phyloP scores from a whole-genome alignment of 2,113 vertebrate species.

The Laticauda laticaudata region DNA sequence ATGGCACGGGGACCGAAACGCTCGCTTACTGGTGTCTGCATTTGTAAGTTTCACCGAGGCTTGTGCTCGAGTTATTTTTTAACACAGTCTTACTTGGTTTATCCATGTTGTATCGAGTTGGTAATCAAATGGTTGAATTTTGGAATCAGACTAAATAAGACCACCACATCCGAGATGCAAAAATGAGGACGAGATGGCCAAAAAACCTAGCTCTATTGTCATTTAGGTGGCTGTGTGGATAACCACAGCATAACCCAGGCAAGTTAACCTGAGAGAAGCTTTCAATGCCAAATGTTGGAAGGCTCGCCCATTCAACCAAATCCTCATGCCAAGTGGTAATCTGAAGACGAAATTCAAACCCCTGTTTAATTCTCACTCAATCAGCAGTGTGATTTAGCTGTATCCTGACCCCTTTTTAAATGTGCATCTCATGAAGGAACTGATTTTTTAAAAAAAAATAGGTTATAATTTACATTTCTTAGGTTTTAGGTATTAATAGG shows the following conservation, averaged over 20 bases:
- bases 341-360: background rate
- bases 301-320: background rate
- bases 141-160: background rate
- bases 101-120: background rate
- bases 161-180: background rate
- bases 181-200: background rate
- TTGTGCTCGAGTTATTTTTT: background rate
- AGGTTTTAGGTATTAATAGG: background rate
- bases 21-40: background rate
- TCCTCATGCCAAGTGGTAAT: background rate
- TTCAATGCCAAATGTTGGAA: background rate
- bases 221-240: background rate
- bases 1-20: background rate
- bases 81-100: background rate
- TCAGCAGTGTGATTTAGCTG: background rate
- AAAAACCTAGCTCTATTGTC: background rate
- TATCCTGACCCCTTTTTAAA: background rate
- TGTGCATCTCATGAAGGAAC: background rate
- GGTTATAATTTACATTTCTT: background rate
- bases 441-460: background rate
- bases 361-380: background rate
- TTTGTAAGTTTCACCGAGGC: background rate
- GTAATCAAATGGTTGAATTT: background rate
- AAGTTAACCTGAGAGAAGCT: background rate
- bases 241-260: background rate